Evolutionary conservation across 2,888 invertebrate genomes (phyloP), one percentile per base, ranked within the genome.

Genomic region (Lithosia quadra): DNA sequence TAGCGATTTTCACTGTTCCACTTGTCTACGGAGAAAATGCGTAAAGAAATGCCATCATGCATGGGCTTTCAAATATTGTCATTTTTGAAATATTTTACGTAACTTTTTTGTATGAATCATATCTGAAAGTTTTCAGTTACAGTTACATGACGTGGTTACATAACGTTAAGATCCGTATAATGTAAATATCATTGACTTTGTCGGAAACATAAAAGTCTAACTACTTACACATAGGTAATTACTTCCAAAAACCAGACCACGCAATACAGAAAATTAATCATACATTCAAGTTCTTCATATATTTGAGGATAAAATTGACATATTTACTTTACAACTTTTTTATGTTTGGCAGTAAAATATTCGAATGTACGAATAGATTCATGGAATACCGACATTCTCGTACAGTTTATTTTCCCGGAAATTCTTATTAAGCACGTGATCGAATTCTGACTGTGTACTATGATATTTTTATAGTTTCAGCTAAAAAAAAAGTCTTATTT

Each of bases 331-430:
- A 77, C 53, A 62, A 69, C 70, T 63, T 70, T 81, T 81, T 81
- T 74, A 75, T 68, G 62, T 68, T 69, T n/a, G 39, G 9, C 18
- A 49, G 55, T 79, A 75, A 75, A 79, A 66, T 22, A 24, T 67
- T 53, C 43, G 59, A 73, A 55, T 63, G 43, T 34, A 69, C 67
- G 63, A 67, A 75, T 69, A 65, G 18, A 22, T 79, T 81, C 71
- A 71, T 70, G 70, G 72, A 74, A 79, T 64, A 36, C 61, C n/a
- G 55, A 10, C 21, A 67, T 75, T 73, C 70, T 71, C 70, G 60
- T 68, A 67, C 22, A 71, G 65, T 73, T 72, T 70, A 61, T 79
- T 76, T 75, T 67, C 53, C 74, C 74, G 81, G 72, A 75, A 81
- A 79, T 77, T 72, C 64, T 71, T 69, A 68, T 34, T 36, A 64